Conservation (phyloP, 2,113 vertebrate species). For the Nesogale talazaci region DNA sequence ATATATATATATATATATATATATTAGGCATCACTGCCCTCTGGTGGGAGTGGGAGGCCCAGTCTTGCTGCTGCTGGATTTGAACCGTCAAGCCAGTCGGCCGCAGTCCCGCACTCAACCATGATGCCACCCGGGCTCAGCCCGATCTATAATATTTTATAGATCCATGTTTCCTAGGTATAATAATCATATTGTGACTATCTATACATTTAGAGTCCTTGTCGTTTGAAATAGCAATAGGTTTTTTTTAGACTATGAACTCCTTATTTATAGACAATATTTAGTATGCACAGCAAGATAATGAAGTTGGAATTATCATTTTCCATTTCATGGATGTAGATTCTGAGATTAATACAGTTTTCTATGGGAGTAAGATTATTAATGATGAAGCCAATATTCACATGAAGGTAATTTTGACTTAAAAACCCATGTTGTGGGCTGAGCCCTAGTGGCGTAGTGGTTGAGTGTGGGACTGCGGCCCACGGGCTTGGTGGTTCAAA, state of each 20-base stretch:
- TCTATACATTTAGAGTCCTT: background rate
- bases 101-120: no score
- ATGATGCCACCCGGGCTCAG: no score
- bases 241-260: background rate
- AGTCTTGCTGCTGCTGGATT: no score
- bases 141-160: slow-evolving; percentile 1
- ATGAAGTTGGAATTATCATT: background rate
- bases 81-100: no score
- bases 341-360: background rate
- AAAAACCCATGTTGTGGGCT: no score
- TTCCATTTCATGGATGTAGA: background rate
- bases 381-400: background rate
- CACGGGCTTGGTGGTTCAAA: no score
- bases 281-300: background rate
- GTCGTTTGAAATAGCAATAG: background rate
- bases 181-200: slow-evolving; percentile 4
- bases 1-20: no score
- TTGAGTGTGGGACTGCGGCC: no score
- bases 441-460: no score
- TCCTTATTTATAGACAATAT: background rate
- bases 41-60: no score
- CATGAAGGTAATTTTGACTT: background rate
- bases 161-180: slow-evolving; percentile 35
- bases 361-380: background rate
- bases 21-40: no score